These are phyloP conservation scores for Autographa gamma DNA, from an alignment of 2,888 invertebrate species.

Conservation along the genomic window DNA sequence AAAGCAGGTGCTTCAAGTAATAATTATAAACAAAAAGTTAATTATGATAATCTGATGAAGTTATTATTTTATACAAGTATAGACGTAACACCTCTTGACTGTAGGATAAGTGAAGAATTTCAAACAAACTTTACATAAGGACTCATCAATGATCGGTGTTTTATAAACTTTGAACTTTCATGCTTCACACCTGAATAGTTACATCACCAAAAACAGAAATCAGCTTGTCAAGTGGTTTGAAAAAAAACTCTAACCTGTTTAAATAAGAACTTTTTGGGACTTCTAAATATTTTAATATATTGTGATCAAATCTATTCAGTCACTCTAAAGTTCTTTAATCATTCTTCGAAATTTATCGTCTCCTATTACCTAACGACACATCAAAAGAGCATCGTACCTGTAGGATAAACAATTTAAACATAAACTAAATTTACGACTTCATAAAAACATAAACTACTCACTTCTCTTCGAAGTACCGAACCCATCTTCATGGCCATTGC, in stretches of 20 bases:
- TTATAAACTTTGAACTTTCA: background rate
- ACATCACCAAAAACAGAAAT: background rate
- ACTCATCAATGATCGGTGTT: background rate
- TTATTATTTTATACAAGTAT: background rate
- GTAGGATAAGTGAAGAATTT: background rate
- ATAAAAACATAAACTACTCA: conserved; percentile 71
- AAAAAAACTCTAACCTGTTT: too few species aligned
- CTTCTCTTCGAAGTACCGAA: conserved; percentile 83
- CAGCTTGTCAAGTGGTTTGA: background rate
- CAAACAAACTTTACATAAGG: background rate
- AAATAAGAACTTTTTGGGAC: background rate
- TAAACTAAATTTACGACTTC: conserved; percentile 61
- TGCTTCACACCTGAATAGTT: background rate
- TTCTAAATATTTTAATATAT: background rate
- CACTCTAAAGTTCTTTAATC: background rate
- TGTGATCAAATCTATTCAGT: background rate
- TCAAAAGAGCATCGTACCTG: conserved; percentile 51
- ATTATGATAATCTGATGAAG: background rate
- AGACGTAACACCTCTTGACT: background rate
- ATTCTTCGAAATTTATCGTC: conserved; percentile 19
- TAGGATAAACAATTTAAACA: conserved; percentile 60
- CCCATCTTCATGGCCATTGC: conserved; percentile 82
- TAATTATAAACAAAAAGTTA: background rate
- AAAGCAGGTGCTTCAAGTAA: background rate
- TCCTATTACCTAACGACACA: conserved; percentile 42